Conservation (phyloP, 2,888 invertebrate species). For the Encarsia formosa region DNA sequence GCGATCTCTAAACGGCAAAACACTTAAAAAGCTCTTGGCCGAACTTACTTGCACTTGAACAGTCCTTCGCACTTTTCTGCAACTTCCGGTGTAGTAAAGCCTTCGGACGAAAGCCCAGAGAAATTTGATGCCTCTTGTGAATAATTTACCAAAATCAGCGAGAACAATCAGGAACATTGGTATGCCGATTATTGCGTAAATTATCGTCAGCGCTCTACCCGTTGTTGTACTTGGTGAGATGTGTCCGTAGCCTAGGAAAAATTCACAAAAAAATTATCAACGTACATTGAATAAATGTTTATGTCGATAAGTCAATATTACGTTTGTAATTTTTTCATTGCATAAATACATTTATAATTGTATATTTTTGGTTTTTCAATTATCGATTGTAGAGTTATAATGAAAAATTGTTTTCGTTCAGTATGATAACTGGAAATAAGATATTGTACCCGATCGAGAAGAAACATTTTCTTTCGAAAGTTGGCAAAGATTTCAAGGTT, state of each 20-base stretch:
- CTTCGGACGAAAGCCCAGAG: slow-evolving; percentile 82
- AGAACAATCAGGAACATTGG: slow-evolving; percentile 91
- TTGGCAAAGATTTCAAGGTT: no score
- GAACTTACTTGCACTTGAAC: slow-evolving; percentile 66
- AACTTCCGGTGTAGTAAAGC: slow-evolving; percentile 82
- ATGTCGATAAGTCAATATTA: no score
- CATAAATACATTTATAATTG: background rate
- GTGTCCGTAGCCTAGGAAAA: slow-evolving; percentile 99
- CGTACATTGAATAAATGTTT: no score
- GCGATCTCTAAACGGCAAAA: no score
- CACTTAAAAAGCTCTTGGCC: no score
- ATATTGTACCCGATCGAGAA: no score
- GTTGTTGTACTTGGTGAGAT: slow-evolving; percentile 85
- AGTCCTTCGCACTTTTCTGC: slow-evolving; percentile 70
- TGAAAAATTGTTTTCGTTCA: no score
- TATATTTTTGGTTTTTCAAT: no score
- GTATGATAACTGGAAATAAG: no score
- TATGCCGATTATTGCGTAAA: slow-evolving; percentile 93
- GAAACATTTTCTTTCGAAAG: no score
- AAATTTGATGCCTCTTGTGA: slow-evolving; percentile 86
- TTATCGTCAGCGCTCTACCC: slow-evolving; percentile 83
- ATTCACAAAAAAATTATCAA: no score
- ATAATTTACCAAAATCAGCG: slow-evolving; percentile 87
- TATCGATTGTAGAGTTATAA: no score
- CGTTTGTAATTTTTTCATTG: background rate